Conservation (phyloP, 2,888 invertebrate species). For the Anticlea derivata region DNA sequence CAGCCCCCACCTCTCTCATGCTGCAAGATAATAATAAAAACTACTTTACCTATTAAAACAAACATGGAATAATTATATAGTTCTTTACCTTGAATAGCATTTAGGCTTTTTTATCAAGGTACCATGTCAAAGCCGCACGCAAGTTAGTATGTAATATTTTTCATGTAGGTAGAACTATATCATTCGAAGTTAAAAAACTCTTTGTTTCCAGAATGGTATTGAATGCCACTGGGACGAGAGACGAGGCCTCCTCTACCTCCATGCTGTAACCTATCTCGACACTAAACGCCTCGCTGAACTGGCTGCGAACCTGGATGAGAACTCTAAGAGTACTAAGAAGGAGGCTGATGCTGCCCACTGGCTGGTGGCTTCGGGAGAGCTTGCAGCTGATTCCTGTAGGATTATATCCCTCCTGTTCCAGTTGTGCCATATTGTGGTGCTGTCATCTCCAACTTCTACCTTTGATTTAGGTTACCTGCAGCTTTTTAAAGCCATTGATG, state of each 20-base stretch:
- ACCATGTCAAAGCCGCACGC: too few relatives aligned
- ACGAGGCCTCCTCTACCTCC: slow-evolving; percentile 77
- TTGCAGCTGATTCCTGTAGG: slow-evolving; percentile 83
- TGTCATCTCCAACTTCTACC: slow-evolving; percentile 73
- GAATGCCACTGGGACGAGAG: slow-evolving; percentile 84
- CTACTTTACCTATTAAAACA: too few relatives aligned
- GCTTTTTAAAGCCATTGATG: slow-evolving; percentile 91
- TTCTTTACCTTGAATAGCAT: too few relatives aligned
- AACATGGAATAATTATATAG: too few relatives aligned
- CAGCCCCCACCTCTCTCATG: too few relatives aligned
- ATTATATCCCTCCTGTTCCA: slow-evolving; percentile 90
- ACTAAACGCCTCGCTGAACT: slow-evolving; percentile 60
- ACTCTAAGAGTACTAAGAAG: slow-evolving; percentile 63
- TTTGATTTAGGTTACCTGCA: slow-evolving; percentile 93
- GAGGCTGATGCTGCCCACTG: slow-evolving; percentile 83
- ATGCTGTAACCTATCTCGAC: slow-evolving; percentile 78
- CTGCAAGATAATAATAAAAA: too few relatives aligned
- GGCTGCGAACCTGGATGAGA: slow-evolving; percentile 59
- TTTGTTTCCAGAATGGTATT: slow-evolving; percentile 75
- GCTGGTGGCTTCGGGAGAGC: slow-evolving; percentile 83
- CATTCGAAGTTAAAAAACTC: neutral
- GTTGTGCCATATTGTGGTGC: slow-evolving; percentile 89
- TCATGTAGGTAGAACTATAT: neutral
- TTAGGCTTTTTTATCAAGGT: too few relatives aligned
- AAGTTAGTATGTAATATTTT: too few relatives aligned